These are phyloP conservation scores for Lepidurus packardi DNA, from an alignment of 1,140 invertebrate species.

Conservation along the genomic window DNA sequence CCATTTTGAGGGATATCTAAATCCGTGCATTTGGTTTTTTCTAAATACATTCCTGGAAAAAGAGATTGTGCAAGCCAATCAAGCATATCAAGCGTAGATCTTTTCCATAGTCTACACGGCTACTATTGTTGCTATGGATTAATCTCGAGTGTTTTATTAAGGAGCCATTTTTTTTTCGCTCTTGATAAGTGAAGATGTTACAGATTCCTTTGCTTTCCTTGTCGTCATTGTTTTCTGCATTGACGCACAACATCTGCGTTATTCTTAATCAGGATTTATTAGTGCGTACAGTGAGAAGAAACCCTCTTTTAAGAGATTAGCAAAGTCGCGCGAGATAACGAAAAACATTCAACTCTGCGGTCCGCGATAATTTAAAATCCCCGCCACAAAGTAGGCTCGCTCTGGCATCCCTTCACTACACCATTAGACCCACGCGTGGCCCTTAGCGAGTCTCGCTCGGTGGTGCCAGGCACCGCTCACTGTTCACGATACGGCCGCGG, in stretches of 20 bases:
- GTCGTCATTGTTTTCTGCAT: slow-evolving; percentile 2
- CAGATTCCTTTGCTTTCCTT: background rate
- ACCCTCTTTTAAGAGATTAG: background rate
- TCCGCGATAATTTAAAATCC: background rate
- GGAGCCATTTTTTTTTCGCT: background rate
- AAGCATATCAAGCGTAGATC: background rate
- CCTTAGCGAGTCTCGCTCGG: background rate
- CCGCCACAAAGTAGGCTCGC: background rate
- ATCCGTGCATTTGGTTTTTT: too few species aligned
- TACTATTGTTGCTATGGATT: too few species aligned
- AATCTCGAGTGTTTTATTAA: background rate
- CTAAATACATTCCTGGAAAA: background rate
- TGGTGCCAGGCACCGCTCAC: background rate
- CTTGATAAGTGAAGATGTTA: background rate
- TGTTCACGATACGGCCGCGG: background rate
- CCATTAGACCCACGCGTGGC: background rate
- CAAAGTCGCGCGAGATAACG: background rate
- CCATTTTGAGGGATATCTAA: too few species aligned
- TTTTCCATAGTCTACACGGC: background rate
- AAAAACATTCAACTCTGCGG: background rate
- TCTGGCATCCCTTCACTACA: background rate
- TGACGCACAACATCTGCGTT: slow-evolving; percentile 11
- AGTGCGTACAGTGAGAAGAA: background rate
- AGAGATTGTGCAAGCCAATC: background rate
- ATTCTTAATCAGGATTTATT: background rate